phyloP scores from a whole-genome alignment of 2,888 invertebrate species.

The Drosophila phalerata region DNA sequence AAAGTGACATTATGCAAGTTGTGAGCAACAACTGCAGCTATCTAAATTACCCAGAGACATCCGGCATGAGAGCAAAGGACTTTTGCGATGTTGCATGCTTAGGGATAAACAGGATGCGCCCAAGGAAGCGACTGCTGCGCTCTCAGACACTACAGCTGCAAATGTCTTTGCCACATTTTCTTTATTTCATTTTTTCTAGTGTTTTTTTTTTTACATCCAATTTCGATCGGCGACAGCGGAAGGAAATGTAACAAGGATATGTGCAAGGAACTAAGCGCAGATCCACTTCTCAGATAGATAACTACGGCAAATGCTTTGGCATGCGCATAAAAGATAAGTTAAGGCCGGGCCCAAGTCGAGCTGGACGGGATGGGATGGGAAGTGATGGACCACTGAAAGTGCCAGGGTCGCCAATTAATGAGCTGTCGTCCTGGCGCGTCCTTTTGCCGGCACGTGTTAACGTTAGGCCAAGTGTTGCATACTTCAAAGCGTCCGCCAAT shows the following conservation, averaged over 20 bases:
- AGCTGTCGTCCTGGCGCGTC: constrained; percentile 39
- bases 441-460: constrained; percentile 62
- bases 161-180: constrained; percentile 36
- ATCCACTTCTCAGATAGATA: constrained; percentile 28
- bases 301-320: constrained; percentile 43
- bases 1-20: constrained; percentile 78
- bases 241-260: constrained; percentile 59
- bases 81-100: constrained; percentile 51
- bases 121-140: constrained; percentile 54
- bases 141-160: constrained; percentile 10
- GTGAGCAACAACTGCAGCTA: constrained; percentile 73
- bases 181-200: background rate
- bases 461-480: constrained; percentile 63
- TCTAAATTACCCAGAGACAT: constrained; percentile 82
- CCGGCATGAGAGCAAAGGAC: constrained; percentile 65
- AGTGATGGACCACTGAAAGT: constrained; percentile 13
- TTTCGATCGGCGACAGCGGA: constrained; percentile 68
- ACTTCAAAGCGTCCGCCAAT: constrained; percentile 51
- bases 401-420: constrained; percentile 68
- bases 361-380: constrained; percentile 15
- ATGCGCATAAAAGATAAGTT: constrained; percentile 81
- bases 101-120: constrained; percentile 78
- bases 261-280: constrained; percentile 36
- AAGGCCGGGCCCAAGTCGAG: constrained; percentile 53
- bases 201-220: constrained; percentile 60